A percentile compares a stretch with the other conserved stretches of the same genome.
These are phyloP conservation scores for Scalopus aquaticus DNA, from an alignment of 2,113 vertebrate species.

Conservation along the genomic window DNA sequence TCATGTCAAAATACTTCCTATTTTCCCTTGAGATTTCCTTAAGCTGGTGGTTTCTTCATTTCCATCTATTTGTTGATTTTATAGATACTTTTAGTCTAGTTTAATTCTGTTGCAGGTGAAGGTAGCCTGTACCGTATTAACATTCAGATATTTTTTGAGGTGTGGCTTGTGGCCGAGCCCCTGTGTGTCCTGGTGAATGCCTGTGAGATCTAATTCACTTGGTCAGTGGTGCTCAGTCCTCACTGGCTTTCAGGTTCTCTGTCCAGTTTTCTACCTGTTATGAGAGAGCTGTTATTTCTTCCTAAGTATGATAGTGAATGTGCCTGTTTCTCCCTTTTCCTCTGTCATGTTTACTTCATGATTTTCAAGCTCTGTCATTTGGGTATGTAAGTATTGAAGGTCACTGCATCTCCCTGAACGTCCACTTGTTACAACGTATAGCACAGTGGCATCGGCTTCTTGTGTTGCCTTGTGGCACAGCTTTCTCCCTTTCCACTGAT, in stretches of 20 bases:
- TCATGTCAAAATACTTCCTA: not conserved
- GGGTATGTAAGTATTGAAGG: not conserved
- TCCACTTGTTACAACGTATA: not conserved
- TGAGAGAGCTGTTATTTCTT: not conserved
- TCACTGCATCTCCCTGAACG: not conserved
- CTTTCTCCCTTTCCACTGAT: not conserved
- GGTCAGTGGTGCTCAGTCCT: not conserved
- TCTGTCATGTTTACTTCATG: not conserved
- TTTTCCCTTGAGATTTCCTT: slow-evolving; percentile 30
- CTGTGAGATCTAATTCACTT: not conserved
- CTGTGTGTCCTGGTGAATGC: not conserved
- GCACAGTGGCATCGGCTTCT: not conserved
- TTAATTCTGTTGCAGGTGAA: slow-evolving; percentile 40
- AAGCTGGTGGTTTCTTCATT: not conserved
- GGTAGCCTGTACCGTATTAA: not conserved
- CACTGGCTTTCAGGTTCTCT: not conserved
- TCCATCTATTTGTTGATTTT: slow-evolving; percentile 42
- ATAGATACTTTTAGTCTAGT: not conserved
- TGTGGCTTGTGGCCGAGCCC: not conserved
- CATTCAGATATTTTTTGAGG: not conserved
- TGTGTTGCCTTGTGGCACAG: not conserved
- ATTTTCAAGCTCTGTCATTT: not conserved
- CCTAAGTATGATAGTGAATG: too few species aligned
- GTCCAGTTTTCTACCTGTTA: not conserved
- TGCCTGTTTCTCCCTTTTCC: not conserved